Conservation (phyloP, 2,888 invertebrate species). For the Homarus gammarus region DNA sequence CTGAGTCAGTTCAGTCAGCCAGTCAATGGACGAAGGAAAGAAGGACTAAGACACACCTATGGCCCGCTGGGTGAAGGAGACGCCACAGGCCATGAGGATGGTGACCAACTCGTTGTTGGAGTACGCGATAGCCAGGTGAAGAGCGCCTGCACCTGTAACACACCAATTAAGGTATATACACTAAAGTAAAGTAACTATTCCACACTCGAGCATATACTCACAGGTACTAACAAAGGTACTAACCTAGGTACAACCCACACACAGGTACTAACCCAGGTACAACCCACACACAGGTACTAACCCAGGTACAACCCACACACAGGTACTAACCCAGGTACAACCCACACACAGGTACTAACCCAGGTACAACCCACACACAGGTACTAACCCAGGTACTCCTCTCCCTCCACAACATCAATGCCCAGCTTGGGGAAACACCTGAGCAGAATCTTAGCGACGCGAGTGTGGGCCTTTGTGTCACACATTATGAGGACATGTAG, state of each 20-base stretch:
- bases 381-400: conserved; percentile 92
- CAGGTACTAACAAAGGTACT: no score
- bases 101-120: conserved; percentile 97
- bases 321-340: no score
- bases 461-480: conserved; percentile 90
- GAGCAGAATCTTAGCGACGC: conserved; percentile 92
- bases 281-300: no score
- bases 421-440: conserved; percentile 94
- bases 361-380: no score
- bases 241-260: not conserved
- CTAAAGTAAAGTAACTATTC: no score
- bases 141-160: conserved; percentile 89
- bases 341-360: no score
- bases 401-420: conserved; percentile 96
- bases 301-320: no score
- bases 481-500: conserved; percentile 97
- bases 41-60: conserved; percentile 84
- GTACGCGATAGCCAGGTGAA: conserved; percentile 97
- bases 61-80: conserved; percentile 94
- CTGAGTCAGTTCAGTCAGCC: no score
- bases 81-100: conserved; percentile 94
- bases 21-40: no score
- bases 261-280: no score
- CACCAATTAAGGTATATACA: no score
- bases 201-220: no score